Conservation (phyloP, 2,888 invertebrate species). For the Apamea crenata region DNA sequence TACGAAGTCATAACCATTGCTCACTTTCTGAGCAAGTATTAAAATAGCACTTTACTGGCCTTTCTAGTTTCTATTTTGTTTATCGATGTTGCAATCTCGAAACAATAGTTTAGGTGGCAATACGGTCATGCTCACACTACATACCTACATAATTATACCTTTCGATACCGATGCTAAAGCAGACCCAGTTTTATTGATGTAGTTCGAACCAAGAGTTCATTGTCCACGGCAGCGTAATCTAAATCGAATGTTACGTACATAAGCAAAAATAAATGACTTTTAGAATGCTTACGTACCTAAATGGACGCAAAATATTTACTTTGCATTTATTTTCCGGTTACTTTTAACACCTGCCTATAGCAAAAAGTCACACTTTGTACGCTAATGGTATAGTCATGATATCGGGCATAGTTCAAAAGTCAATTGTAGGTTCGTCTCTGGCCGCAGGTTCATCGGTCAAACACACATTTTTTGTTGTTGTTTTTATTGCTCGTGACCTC, state of each 20-base stretch:
- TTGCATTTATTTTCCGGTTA: constrained; percentile 7
- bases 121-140: constrained; percentile 27
- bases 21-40: constrained; percentile 2
- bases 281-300: constrained; percentile 1
- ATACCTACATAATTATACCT: constrained; percentile 32
- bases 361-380: neutral
- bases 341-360: neutral
- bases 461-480: neutral
- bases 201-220: constrained; percentile 59
- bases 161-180: constrained; percentile 27
- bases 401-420: constrained; percentile 19
- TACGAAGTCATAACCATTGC: constrained; percentile 11
- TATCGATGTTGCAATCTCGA: constrained; percentile 45
- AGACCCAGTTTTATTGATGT: constrained; percentile 49
- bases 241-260: constrained; percentile 34
- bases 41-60: constrained; percentile 20
- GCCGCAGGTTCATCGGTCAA: constrained; percentile 1
- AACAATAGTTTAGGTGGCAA: constrained; percentile 45
- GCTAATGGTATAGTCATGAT: neutral
- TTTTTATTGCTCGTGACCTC: neutral
- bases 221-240: constrained; percentile 48
- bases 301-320: constrained; percentile 11
- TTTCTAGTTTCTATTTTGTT: constrained; percentile 33
- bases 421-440: neutral
- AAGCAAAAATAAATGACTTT: constrained; percentile 34